These are phyloP conservation scores for Sturnus vulgaris DNA, from an alignment of 2,113 vertebrate genomes.

Conservation along the genomic window DNA sequence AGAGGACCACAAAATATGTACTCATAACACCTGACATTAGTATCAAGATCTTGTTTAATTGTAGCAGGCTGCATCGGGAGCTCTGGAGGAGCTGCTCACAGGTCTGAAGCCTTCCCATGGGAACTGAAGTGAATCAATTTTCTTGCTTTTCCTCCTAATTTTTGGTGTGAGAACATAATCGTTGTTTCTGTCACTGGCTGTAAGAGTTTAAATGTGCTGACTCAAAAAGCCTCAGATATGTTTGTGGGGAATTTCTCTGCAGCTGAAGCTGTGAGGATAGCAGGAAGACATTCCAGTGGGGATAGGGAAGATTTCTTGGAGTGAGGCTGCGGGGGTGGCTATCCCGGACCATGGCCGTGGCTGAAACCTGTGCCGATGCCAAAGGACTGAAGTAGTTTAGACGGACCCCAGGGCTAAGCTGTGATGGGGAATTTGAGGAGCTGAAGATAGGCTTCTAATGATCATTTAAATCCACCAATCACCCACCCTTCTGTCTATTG, in stretches of 20 bases:
- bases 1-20: background rate
- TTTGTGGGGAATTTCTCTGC: background rate
- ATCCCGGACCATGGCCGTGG: background rate
- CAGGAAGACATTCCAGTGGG: background rate
- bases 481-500: background rate
- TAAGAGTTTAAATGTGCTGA: background rate
- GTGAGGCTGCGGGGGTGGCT: background rate
- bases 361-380: background rate
- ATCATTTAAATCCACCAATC: background rate
- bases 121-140: background rate
- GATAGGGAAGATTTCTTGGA: background rate
- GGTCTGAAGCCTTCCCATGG: background rate
- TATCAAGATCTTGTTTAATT: background rate
- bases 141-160: background rate
- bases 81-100: background rate
- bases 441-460: background rate
- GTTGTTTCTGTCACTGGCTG: background rate
- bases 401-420: background rate
- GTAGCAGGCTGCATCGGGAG: background rate
- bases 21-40: background rate
- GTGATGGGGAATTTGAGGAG: background rate
- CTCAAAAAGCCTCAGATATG: background rate
- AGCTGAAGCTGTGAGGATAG: background rate
- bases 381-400: background rate
- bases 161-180: background rate